phyloP scores from a whole-genome alignment of 2,888 invertebrate species.

The Drosophila testacea region DNA sequence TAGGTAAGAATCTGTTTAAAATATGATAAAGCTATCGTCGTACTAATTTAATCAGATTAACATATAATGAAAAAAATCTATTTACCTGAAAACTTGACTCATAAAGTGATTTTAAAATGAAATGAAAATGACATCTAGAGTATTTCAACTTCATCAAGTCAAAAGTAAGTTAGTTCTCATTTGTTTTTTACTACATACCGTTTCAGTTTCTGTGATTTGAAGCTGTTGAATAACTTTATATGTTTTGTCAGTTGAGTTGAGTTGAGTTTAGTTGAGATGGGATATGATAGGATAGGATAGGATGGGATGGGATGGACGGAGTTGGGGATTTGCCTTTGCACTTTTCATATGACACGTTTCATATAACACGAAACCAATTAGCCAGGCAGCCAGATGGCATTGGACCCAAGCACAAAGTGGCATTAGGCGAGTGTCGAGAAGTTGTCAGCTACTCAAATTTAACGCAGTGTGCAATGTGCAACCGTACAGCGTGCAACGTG shows the following conservation, averaged over 20 bases:
- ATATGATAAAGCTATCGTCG: no score
- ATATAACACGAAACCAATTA: slow-evolving; percentile 62
- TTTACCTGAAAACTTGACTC: no score
- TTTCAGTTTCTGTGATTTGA: slow-evolving; percentile 32
- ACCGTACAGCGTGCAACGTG: slow-evolving; percentile 51
- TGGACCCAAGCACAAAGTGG: slow-evolving; percentile 18
- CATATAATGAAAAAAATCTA: no score
- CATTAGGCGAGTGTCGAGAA: slow-evolving; percentile 44
- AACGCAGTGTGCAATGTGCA: slow-evolving; percentile 54
- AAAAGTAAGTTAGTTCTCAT: background rate
- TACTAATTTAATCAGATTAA: no score
- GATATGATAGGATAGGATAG: background rate
- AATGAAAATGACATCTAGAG: background rate
- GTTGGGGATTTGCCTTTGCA: slow-evolving; percentile 15
- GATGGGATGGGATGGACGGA: background rate
- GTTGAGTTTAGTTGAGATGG: slow-evolving; percentile 7
- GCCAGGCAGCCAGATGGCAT: slow-evolving; percentile 35
- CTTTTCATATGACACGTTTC: slow-evolving; percentile 44
- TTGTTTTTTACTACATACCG: slow-evolving; percentile 1
- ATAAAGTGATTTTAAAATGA: background rate
- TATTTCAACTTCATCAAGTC: background rate
- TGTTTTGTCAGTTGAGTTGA: slow-evolving; percentile 31
- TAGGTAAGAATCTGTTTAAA: no score
- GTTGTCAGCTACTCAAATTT: slow-evolving; percentile 66
- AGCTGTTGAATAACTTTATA: slow-evolving; percentile 27